Base-by-base conservation (phyloP, 2,888 invertebrate genomes). In the Mythimna vitellina region DNA sequence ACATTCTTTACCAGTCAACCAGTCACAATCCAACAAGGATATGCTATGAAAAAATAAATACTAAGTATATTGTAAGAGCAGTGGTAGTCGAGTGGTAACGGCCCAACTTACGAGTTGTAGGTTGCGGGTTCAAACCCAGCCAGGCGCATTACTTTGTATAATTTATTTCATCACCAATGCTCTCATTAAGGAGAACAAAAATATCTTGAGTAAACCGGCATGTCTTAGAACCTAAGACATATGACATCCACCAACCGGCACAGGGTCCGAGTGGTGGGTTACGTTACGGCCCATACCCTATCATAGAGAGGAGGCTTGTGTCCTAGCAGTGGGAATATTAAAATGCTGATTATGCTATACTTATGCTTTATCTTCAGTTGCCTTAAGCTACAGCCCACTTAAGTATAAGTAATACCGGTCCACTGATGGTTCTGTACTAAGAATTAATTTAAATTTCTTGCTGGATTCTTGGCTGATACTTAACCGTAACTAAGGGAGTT, bases 371-470 rank as follows among this genome's bases (percentile, higher is more conserved):
- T 51, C n/a, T 51, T n/a, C 42, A 42, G 10, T 29, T 29, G 17
- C 46, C 35, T 38, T 20, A 38, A 61, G 22, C 29, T 38, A 8
- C 20, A 22, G 12, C 42, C 14, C 20, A 35, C 8, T 20, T 58
- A 12, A 2, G 6, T 35, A 25, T 3, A 0, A 46, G 17, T 1
- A 8, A 2, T 6, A 25, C 10, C 17, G 7, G 12, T 35, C 2
- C n/a, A 14, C 12, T 3, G n/a, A 29, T 42, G 35, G n/a, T n/a
- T 73, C 32, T 14, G 42, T 63, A 74, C 32, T 29, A 35, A 20
- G 42, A 74, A 25, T 25, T 22, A 9, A 73, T 53, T 73, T 42
- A 61, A n/a, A 51, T 51, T 51, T n/a, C 49, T 51, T n/a, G 9
- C 49, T 17, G 12, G 38, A 53, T n/a, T 42, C 25, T 35, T 8